Evolutionary conservation across 2,797 vertebrate genomes (phyloP), one percentile per base, ranked within the genome.

Genomic region (Gorsachius magnificus): DNA sequence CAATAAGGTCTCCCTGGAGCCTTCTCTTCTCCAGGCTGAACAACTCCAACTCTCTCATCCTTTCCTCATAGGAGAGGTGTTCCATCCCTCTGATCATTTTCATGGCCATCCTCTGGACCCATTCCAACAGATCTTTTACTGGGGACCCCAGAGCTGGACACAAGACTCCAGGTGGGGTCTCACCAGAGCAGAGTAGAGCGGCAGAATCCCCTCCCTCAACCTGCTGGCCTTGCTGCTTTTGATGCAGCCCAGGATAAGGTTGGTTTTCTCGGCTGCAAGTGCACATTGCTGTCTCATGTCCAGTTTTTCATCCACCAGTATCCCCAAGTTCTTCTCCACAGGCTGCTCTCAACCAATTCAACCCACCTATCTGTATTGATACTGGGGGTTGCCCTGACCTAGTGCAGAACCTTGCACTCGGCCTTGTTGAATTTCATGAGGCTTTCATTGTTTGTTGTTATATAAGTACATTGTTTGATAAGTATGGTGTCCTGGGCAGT

Each of bases 241-340:
- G 66, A 36, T 53, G 21, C 16, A 45, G 16, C 5, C 21, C 38
- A 56, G 18, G 58, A 38, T 3, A 19, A 0, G 0, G 6, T 11
- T 50, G 14, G 29, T 3, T 7, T n/a, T 69, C 53, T 50, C 6
- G n/a, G 35, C 43, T n/a, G 24, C 0, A 2, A 58, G 14, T 0
- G 0, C 29, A 28, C 14, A 22, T 15, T 22, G 29, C 28, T 0
- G 2, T 14, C 1, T 58, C 45, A n/a, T 24, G 19, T 7, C 16
- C 11, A 69, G 4, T 1, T 26, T 38, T 4, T 57, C 28, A 48
- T 68, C 22, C 14, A 33, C 28, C 11, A 68, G 10, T 12, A 58
- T 5, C n/a, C 17, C 53, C 22, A 58, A 28, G 22, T 48, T 17
- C n/a, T 48, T 48, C 29, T 72, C 17, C 1, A 2, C n/a, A 43